Evolutionary conservation across 2,888 invertebrate genomes (phyloP), one percentile per base, ranked within the genome.

Genomic region (Julus scanicus): DNA sequence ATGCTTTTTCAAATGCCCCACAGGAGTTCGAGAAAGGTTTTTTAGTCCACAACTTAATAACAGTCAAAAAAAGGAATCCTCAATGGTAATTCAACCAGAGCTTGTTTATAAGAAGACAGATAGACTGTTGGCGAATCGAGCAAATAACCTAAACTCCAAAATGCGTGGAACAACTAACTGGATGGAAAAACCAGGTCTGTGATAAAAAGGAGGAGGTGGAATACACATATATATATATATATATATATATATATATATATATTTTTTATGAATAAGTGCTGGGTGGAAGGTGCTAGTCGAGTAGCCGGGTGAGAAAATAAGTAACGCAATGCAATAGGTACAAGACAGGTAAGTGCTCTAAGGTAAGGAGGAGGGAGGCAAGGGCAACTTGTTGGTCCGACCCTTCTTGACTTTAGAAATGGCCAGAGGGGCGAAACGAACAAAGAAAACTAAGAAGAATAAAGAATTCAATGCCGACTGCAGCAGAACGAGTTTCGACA

Each of bases 391-490:
- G 71, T 71, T 71, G 71, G 71, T 29, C 71, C 71, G 71, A 71
- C 71, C 71, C 71, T 71, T 71, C 71, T 71, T 71, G 71, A 71
- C 71, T 71, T 71, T 71, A 71, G n/a, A 71, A 71, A 71, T 71
- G 71, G 71, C 71, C 29, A 2, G 71, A 71, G 71, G 71, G 71
- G 71, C 71, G 71, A 71, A 71, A 71, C 71, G 71, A 71, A 71
- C 71, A 71, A 71, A 71, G 71, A 71, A 20, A 29, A 71, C 71
- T 8, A 71, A 71, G 71, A 71, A 20, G 71, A 71, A 20, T 20
- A 71, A 71, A 71, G 71, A 71, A 71, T 71, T 71, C 71, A 71
- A 71, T 71, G 71, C 71, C 71, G 71, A 71, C 71, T 71, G 71
- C 71, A 71, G 29, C 29, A 71, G 71, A 71, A 71, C 71, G 71